A percentile compares a stretch with the other conserved stretches of the same genome.
phyloP scores from a whole-genome alignment of 2,888 invertebrate species.

The Allophyes oxyacanthae region DNA sequence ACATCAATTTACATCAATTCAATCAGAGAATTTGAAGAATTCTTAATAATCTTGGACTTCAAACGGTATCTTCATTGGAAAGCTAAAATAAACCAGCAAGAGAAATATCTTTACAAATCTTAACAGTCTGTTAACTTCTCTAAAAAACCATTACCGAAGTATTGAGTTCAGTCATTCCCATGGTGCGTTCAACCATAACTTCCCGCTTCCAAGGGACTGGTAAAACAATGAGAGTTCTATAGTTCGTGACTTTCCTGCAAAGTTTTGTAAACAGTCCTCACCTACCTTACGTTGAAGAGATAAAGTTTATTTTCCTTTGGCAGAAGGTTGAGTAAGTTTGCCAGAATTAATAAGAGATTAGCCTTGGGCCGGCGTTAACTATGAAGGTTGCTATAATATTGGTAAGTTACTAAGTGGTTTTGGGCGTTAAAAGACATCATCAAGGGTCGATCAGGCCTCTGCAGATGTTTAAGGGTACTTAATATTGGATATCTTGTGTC shows the following conservation, averaged over 20 bases:
- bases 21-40: too few species aligned
- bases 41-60: too few species aligned
- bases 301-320: conserved; percentile 30
- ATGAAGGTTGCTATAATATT: conserved; percentile 60
- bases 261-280: conserved; percentile 17
- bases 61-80: not conserved
- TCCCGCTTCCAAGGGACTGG: conserved; percentile 57
- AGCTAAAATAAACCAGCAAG: not conserved
- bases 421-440: conserved; percentile 61
- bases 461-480: conserved; percentile 51
- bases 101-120: conserved; percentile 18
- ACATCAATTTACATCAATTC: too few species aligned
- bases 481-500: conserved; percentile 43
- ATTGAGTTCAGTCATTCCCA: conserved; percentile 57
- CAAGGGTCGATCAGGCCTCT: conserved; percentile 48
- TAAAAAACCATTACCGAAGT: conserved; percentile 51
- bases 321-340: conserved; percentile 22
- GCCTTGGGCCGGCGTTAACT: conserved; percentile 57
- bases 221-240: conserved; percentile 62
- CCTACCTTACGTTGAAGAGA: not conserved
- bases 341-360: conserved; percentile 63
- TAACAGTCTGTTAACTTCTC: conserved; percentile 45
- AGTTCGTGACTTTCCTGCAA: conserved; percentile 55
- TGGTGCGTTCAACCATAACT: conserved; percentile 56
- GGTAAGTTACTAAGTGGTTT: conserved; percentile 62